Conservation (phyloP, 37 sponge, comb jelly and placozoan genomes). For the Tethya wilhelma region DNA sequence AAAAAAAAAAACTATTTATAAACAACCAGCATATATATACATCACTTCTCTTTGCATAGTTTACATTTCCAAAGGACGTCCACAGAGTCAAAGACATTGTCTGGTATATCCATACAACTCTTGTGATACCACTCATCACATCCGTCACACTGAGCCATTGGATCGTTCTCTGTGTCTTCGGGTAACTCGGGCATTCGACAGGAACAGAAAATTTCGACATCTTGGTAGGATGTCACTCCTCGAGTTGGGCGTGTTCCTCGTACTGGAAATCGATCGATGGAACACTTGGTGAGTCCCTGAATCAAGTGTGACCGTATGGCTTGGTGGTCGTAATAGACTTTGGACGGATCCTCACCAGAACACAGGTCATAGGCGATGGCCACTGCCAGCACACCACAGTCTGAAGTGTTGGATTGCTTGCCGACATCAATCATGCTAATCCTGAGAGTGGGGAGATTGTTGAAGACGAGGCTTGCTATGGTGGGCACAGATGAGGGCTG, state of each 20-base stretch:
- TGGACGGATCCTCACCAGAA: constrained; percentile 6
- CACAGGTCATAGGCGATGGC: constrained; percentile 21
- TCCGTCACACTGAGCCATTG: constrained; percentile 28
- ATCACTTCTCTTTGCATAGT: no score
- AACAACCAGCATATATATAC: no score
- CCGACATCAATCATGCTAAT: no score
- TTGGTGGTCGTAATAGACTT: not conserved
- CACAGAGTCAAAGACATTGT: constrained; percentile 19
- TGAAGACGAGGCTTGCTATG: no score
- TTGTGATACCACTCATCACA: no score
- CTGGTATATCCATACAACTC: no score
- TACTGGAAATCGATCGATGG: constrained; percentile 10
- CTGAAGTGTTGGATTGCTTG: no score
- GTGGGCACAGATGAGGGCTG: no score
- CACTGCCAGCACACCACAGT: no score
- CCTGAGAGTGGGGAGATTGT: no score
- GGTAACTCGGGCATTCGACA: constrained; percentile 21
- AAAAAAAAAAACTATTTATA: no score
- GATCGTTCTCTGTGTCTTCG: not conserved
- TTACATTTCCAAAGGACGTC: constrained; percentile 10
- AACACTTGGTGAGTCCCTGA: not conserved
- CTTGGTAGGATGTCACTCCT: not conserved
- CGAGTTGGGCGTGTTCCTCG: not conserved
- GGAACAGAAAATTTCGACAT: constrained; percentile 1
- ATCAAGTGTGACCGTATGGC: constrained; percentile 3